A percentile compares a stretch with the other conserved stretches of the same genome.
Conservation (phyloP, 1,140 invertebrate genomes). For the Drosophila mayri region DNA sequence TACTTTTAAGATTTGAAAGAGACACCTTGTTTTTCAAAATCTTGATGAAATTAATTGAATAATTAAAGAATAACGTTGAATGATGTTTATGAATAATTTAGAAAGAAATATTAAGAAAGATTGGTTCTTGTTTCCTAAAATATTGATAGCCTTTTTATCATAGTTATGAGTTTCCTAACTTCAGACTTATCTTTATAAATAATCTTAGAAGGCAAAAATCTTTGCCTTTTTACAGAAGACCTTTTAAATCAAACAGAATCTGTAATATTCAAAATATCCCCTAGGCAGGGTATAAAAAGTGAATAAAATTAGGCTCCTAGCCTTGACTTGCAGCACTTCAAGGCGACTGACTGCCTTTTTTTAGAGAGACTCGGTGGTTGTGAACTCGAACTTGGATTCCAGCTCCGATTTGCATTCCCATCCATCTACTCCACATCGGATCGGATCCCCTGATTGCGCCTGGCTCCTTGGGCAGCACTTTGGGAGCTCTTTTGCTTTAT, state of each 20-base stretch:
- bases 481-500: constrained; percentile 29
- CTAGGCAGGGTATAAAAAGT: not conserved
- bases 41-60: too few relatives aligned
- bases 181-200: not conserved
- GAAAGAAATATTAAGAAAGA: too few relatives aligned
- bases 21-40: too few relatives aligned
- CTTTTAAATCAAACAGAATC: not conserved
- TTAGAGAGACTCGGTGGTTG: constrained; percentile 12
- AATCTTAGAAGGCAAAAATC: not conserved
- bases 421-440: constrained; percentile 32
- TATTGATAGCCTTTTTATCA: too few relatives aligned
- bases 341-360: constrained; percentile 23
- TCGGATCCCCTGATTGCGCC: constrained; percentile 35
- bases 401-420: constrained; percentile 53
- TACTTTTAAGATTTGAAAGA: not conserved
- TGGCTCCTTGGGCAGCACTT: constrained; percentile 14
- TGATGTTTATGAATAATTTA: too few relatives aligned
- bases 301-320: constrained; percentile 31
- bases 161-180: too few relatives aligned
- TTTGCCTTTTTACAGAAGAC: not conserved
- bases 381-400: constrained; percentile 51
- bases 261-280: not conserved
- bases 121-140: too few relatives aligned
- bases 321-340: constrained; percentile 30
- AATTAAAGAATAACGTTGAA: too few relatives aligned